These are phyloP conservation scores for Agrenia bidenticulata DNA, from an alignment of 2,888 invertebrate species.

Conservation along the genomic window DNA sequence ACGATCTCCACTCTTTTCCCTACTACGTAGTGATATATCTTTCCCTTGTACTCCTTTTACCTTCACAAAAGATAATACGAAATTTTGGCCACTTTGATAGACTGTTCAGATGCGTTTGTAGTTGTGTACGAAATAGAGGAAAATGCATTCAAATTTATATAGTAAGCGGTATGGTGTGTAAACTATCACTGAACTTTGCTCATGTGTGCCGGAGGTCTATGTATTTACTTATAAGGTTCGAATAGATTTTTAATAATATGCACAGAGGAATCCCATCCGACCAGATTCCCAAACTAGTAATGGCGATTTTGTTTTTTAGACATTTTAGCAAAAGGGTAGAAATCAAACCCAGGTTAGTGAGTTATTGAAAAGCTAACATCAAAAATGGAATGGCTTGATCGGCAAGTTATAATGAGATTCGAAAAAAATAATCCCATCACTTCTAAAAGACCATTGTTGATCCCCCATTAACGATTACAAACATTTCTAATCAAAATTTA, in stretches of 20 bases:
- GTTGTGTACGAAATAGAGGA: background rate
- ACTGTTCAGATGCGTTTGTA: background rate
- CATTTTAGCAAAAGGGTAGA: background rate
- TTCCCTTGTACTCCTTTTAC: background rate
- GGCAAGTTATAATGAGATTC: conserved; percentile 5
- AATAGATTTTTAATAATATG: too few species aligned
- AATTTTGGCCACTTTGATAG: conserved; percentile 2
- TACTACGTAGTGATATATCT: too few species aligned
- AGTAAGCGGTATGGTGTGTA: background rate
- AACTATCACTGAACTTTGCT: background rate
- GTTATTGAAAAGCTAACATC: conserved; percentile 6
- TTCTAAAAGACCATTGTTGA: too few species aligned
- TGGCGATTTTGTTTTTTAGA: background rate
- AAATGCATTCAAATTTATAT: background rate
- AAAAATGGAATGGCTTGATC: conserved; percentile 1
- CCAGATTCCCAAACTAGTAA: too few species aligned
- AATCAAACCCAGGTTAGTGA: background rate
- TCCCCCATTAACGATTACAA: too few species aligned
- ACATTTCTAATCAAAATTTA: too few species aligned
- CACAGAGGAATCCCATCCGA: too few species aligned
- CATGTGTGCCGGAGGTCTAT: background rate
- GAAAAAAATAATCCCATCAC: too few species aligned
- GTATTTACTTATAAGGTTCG: background rate
- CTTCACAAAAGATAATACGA: background rate
- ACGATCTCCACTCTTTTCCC: too few species aligned